Base-by-base conservation (phyloP, 2,113 vertebrate species). In the Ciconia stormi region DNA sequence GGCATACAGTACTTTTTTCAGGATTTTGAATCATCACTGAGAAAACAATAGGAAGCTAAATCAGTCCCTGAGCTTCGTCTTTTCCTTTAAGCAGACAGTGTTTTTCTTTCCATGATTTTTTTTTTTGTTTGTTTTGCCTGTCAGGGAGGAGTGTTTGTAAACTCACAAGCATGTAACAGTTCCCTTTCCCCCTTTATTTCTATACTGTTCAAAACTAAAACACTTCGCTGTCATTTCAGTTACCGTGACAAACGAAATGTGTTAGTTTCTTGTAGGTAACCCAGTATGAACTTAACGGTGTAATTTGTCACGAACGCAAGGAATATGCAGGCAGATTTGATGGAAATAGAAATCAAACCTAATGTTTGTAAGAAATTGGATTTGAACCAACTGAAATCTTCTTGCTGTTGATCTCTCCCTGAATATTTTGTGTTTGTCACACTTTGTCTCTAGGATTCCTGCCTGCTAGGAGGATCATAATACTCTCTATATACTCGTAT, bases 21-120 rank as follows among this genome's bases (percentile, higher is more conserved):
- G 71, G 78, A 55, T 71, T 95, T 96, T 94, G 93, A 95, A 78
- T 97, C 87, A 86, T 86, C 15, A 13, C 84, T 59, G 62, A 27
- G 82, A 85, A 94, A 91, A 95, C 96, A 95, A 95, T 95, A 59
- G 95, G 93, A 50, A 77, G 71, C 74, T 83, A 62, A 95, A 91
- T 94, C 81, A 81, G 78, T 85, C 87, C 78, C 78, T 20, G 46
- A 66, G 87, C 78, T 87, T 50, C 72, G 18, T 65, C 65, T 92
- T 91, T 91, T 91, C 93, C 89, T 76, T 85, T 80, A 62, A 84
- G 89, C 65, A 85, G 25, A 3, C 56, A 58, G 76, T 40, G 93
- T 29, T 78, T 91, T 96, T 89, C 87, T 95, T 82, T 77, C 82
- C 71, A 34, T 61, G 10, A 4, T 18, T 65, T 23, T 36, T 63